These are phyloP conservation scores for Dicyrtomina minuta DNA, from an alignment of 2,888 invertebrate genomes.

Conservation along the genomic window DNA sequence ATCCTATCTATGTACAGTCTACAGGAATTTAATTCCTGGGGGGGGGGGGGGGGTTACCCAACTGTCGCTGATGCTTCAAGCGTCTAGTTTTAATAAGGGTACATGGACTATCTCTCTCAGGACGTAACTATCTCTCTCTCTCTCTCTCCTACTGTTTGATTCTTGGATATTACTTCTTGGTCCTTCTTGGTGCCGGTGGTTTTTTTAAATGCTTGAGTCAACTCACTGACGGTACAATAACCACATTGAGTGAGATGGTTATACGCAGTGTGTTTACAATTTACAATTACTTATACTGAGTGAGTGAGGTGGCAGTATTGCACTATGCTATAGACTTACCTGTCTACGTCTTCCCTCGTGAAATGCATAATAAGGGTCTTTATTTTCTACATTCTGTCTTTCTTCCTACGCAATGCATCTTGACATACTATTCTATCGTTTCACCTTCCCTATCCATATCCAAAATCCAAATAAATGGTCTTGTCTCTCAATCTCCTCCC, in stretches of 20 bases:
- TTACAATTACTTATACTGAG: no score
- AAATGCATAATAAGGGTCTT: constrained; percentile 9
- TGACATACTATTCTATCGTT: neutral
- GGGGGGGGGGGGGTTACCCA: no score
- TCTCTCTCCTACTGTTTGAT: constrained; percentile 18
- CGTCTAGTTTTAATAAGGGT: constrained; percentile 18
- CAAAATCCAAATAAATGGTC: neutral
- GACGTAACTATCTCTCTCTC: constrained; percentile 17
- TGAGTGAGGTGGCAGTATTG: no score
- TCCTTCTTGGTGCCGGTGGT: neutral
- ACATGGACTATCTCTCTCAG: constrained; percentile 15
- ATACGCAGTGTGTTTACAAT: no score
- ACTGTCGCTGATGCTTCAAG: no score
- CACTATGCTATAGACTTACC: constrained; percentile 5
- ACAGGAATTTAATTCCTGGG: no score
- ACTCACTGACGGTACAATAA: no score
- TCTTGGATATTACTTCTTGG: neutral
- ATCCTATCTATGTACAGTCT: no score
- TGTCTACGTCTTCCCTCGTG: neutral
- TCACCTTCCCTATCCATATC: neutral
- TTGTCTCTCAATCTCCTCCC: constrained; percentile 3
- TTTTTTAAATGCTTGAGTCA: neutral
- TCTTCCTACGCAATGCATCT: constrained; percentile 13
- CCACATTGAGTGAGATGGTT: no score
- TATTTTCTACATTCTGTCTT: constrained; percentile 11